Evolutionary conservation across 2,113 vertebrate genomes (phyloP), one percentile per base, ranked within the genome.

Genomic region (Dipodomys merriami): DNA sequence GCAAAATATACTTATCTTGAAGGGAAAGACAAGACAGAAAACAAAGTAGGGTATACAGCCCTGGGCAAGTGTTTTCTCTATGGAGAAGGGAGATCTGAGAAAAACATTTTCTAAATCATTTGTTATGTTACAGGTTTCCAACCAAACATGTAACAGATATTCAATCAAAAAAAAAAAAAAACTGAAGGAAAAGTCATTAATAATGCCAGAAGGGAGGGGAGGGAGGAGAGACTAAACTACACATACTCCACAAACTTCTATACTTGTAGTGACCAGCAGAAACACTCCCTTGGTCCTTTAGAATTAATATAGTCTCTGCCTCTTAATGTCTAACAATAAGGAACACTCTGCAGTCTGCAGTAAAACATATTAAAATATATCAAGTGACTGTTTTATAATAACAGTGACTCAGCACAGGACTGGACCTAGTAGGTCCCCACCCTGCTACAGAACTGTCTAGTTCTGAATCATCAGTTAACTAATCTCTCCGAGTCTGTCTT

Each of bases 71-170:
- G 27, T 57, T 80, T 92, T 74, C 72, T 88, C 91, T 68, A 19
- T 0, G 10, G 72, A 88, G 71, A 88, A 62, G 77, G 6, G 2
- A 74, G 76, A 92, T 86, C 71, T 71, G 62, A 90, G 91, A 80
- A 91, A 88, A 92, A 15, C 29, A 68, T 53, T 94, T 68, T 91
- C 77, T n/a, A 90, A 95, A 94, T 83, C 87, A 91, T 82, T 81
- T 91, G 35, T 67, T 90, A 71, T 4, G 27, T n/a, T 23, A 16
- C 10, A 60, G 30, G n/a, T 65, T 93, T 84, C 64, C 64, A 68
- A 33, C 6, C 33, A 64, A 46, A 73, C 29, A 33, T 12, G 9
- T 25, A 76, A 73, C 19, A 27, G 27, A 30, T 65, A 65, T 72
- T 82, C 72, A 84, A 76, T 62, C 15, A 33, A 49, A 39, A 90